A percentile compares a stretch with the other conserved stretches of the same genome.
Conservation (phyloP, 2,113 vertebrate species). For the Osmerus eperlanus region DNA sequence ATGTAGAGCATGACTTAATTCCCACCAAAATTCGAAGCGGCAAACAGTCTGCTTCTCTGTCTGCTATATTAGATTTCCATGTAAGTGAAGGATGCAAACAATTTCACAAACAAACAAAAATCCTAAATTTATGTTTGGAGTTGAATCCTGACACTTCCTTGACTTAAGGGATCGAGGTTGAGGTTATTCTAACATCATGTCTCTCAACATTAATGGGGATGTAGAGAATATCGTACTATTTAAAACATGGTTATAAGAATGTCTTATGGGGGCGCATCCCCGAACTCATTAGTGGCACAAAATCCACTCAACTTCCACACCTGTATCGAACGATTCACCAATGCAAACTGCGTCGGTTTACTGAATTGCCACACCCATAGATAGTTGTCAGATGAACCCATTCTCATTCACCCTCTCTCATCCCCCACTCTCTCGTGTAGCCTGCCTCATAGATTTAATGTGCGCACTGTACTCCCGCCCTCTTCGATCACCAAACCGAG, state of each 20-base stretch:
- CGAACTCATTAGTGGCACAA: no score
- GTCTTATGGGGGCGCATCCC: no score
- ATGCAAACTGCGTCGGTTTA: neutral
- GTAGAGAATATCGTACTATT: no score
- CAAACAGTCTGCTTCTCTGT: slow-evolving; percentile 3
- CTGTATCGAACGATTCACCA: no score
- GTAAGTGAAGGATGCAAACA: neutral
- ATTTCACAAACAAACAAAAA: no score
- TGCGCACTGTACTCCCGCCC: neutral
- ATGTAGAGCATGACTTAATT: slow-evolving; percentile 23
- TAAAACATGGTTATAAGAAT: no score
- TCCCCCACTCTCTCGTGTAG: neutral
- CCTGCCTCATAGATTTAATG: neutral
- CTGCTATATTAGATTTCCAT: slow-evolving; percentile 2
- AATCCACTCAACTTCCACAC: no score
- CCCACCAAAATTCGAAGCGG: slow-evolving; percentile 26
- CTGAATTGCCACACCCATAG: neutral
- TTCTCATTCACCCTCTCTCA: neutral
- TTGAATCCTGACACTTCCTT: no score
- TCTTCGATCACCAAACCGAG: neutral
- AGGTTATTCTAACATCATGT: no score
- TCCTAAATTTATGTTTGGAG: no score
- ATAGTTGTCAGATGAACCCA: neutral
- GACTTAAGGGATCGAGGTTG: no score
- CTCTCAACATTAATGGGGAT: no score